A percentile compares a stretch with the other conserved stretches of the same genome.
phyloP scores from a whole-genome alignment of 2,888 invertebrate genomes.

The Agrenia bidenticulata region DNA sequence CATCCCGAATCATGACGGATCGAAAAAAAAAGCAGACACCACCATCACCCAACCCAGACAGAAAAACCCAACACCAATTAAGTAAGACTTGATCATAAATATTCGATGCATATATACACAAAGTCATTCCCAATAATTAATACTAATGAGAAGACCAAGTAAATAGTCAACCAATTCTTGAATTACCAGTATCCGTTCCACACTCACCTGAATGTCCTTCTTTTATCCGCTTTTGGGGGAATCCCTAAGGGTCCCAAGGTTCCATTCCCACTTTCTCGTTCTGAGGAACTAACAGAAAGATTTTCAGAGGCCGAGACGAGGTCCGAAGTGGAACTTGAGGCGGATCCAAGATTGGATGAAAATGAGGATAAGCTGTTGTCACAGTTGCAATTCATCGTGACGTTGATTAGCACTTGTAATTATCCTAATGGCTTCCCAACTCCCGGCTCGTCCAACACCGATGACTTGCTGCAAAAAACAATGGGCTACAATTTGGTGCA shows the following conservation, averaged over 20 bases:
- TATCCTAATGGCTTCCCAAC: background rate
- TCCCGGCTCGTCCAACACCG: background rate
- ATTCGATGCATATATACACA: too few relatives aligned
- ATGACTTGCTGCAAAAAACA: background rate
- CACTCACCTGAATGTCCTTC: conserved; percentile 43
- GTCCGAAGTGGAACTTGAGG: conserved; percentile 27
- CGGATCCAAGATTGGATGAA: conserved; percentile 10
- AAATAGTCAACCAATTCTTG: background rate
- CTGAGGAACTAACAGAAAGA: conserved; percentile 15
- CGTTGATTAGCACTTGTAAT: too few relatives aligned
- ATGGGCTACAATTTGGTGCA: background rate
- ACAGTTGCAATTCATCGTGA: conserved; percentile 3
- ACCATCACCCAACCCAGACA: too few relatives aligned
- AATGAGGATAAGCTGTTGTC: conserved; percentile 8
- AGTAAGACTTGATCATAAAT: too few relatives aligned
- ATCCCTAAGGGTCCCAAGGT: conserved; percentile 34
- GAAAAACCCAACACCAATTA: too few relatives aligned
- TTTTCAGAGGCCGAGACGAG: conserved; percentile 24
- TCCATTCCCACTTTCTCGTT: conserved; percentile 23
- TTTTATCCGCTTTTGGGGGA: conserved; percentile 40
- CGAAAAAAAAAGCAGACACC: too few relatives aligned
- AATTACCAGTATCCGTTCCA: too few relatives aligned
- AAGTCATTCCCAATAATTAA: too few relatives aligned
- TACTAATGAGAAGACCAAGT: background rate
- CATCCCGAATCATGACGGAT: too few relatives aligned